Evolutionary conservation across 2,113 vertebrate species (phyloP).

Genomic region (Sardina pilchardus): DNA sequence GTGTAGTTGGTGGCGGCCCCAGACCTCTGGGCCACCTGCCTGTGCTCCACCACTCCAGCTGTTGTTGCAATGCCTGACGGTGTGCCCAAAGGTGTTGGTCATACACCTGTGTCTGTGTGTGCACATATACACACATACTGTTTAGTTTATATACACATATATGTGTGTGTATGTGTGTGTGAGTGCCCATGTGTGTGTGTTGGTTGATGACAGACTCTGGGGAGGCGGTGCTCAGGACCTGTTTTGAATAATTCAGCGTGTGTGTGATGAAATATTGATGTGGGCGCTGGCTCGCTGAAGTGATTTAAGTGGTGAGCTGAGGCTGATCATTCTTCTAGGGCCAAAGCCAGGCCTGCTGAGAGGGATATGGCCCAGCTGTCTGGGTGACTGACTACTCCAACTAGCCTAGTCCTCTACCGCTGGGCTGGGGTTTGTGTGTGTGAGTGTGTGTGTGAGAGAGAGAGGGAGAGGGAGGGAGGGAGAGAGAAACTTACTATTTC

Average conservation of each 20-base stretch:
- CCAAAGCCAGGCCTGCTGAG: conserved; percentile 19
- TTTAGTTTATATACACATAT: too few species aligned
- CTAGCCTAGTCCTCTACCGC: not conserved
- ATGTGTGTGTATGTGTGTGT: not conserved
- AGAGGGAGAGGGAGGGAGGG: too few species aligned
- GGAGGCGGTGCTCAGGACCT: conserved; percentile 32
- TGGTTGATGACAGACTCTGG: conserved; percentile 27
- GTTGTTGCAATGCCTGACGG: not conserved
- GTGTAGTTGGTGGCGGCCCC: not conserved
- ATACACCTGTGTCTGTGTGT: too few species aligned
- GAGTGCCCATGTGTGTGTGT: not conserved
- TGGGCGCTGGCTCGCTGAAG: conserved; percentile 48
- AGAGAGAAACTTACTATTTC: not conserved
- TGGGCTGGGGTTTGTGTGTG: not conserved
- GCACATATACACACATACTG: not conserved
- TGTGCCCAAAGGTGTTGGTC: not conserved
- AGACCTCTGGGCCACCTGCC: not conserved
- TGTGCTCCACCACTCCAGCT: not conserved
- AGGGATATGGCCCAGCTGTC: conserved; percentile 35
- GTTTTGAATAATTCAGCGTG: conserved; percentile 56
- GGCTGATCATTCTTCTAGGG: conserved; percentile 48
- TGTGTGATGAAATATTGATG: conserved; percentile 58
- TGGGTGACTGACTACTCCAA: not conserved
- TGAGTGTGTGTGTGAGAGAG: too few species aligned
- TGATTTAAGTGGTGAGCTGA: conserved; percentile 54